Base-by-base conservation (phyloP, 2,888 invertebrate genomes). In the Tipula unca region DNA sequence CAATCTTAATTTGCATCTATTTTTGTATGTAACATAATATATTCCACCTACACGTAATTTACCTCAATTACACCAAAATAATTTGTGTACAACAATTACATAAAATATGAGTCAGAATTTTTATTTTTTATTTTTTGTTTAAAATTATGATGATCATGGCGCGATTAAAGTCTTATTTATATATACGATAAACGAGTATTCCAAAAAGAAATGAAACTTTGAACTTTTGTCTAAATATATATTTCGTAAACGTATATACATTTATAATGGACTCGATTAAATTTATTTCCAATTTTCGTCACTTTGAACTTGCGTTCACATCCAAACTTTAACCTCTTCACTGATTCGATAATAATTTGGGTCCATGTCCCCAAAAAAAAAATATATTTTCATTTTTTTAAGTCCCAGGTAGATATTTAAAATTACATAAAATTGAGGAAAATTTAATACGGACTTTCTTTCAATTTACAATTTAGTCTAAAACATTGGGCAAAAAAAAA, bases 311-410 rank as follows among this genome's bases (percentile, higher is more conserved):
- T 69, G 25, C 5, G 6, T 69, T 69, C 69, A 69, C 25, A 25
- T 69, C 69, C n/a, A 69, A 69, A 69, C 69, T 69, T 69, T 69
- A 69, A 69, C 69, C 69, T 69, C 69, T 69, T 13, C 69, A 69
- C 69, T 69, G 69, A 69, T 69, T 69, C 69, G 69, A 69, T 10
- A 69, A 69, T 69, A 69, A 69, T 69, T 69, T 69, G 69, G 69
- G 69, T 69, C 69, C 25, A 69, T 25, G 25, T 69, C 20, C 69
- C 10, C 10, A 48, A 48, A 48, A 48, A 6, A 69, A 69, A 69
- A 10, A 25, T 69, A 32, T 6, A 32, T 6, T 6, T 3, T 3
- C 8, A 10, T 25, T 25, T 8, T 8, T 69, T 20, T 25, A 69
- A 25, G 69, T 20, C 69, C 69, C 69, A 69, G 69, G 69, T 69